phyloP scores from a whole-genome alignment of 2,888 invertebrate species.

The Pristionchus mayeri region DNA sequence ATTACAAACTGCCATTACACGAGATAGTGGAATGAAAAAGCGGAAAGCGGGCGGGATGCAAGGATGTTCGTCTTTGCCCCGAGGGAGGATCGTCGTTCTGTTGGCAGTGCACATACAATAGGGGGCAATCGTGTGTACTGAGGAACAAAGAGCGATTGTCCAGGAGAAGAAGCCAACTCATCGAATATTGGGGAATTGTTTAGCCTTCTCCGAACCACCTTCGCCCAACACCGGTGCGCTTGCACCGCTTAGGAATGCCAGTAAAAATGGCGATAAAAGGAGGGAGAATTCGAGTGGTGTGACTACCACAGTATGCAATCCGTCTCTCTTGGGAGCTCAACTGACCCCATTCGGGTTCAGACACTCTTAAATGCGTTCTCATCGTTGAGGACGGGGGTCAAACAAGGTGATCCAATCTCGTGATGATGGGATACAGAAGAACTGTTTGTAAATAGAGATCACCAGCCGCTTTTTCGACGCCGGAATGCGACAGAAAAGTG shows the following conservation, averaged over 20 bases:
- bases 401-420: slow-evolving; percentile 20
- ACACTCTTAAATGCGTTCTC: neutral
- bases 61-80: slow-evolving; percentile 11
- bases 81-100: slow-evolving; percentile 2
- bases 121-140: slow-evolving; percentile 3
- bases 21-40: neutral
- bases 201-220: neutral
- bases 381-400: neutral
- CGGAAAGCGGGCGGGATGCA: neutral
- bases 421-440: slow-evolving; percentile 2
- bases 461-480: neutral
- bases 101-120: slow-evolving; percentile 31
- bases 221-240: slow-evolving; percentile 18
- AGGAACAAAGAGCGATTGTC: slow-evolving; percentile 20
- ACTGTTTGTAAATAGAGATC: slow-evolving; percentile 34
- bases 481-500: neutral
- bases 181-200: neutral
- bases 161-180: neutral
- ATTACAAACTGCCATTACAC: neutral
- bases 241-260: slow-evolving; percentile 21
- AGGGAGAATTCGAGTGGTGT: neutral
- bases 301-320: slow-evolving; percentile 2
- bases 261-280: slow-evolving; percentile 31
- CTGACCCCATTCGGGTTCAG: neutral
- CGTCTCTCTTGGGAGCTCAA: neutral